Percentiles rank a stretch among this genome's conserved stretches.
phyloP scores from a whole-genome alignment of 2,797 vertebrate species.

The Avahi laniger region DNA sequence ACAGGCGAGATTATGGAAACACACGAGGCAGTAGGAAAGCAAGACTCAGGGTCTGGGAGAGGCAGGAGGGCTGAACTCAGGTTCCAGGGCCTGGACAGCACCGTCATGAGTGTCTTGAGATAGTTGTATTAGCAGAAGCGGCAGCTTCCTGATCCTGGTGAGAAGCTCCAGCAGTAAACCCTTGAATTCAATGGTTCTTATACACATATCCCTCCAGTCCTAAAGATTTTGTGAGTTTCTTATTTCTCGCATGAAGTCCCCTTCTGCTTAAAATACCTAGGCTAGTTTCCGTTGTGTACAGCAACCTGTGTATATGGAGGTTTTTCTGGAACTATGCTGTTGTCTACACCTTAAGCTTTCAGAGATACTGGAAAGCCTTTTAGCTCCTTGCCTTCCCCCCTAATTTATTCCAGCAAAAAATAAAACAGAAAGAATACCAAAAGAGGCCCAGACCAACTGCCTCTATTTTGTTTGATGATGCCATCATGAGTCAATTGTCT shows the following conservation, averaged over 20 bases:
- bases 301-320: not conserved
- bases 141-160: not conserved
- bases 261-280: not conserved
- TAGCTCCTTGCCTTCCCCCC: not conserved
- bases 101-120: not conserved
- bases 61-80: not conserved
- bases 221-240: not conserved
- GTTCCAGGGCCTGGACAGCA: not conserved
- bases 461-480: not conserved
- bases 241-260: not conserved
- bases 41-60: not conserved
- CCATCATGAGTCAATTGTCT: not conserved
- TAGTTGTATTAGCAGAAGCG: not conserved
- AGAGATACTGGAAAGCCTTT: not conserved
- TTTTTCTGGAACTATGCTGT: not conserved
- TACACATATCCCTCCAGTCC: not conserved
- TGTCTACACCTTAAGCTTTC: not conserved
- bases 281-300: not conserved
- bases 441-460: not conserved
- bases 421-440: not conserved
- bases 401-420: not conserved
- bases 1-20: not conserved
- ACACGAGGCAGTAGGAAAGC: not conserved
- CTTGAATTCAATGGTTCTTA: not conserved
- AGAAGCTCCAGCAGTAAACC: not conserved